Evolutionary conservation across 2,797 vertebrate species (phyloP).

Genomic region (Lutjanus campechanus): DNA sequence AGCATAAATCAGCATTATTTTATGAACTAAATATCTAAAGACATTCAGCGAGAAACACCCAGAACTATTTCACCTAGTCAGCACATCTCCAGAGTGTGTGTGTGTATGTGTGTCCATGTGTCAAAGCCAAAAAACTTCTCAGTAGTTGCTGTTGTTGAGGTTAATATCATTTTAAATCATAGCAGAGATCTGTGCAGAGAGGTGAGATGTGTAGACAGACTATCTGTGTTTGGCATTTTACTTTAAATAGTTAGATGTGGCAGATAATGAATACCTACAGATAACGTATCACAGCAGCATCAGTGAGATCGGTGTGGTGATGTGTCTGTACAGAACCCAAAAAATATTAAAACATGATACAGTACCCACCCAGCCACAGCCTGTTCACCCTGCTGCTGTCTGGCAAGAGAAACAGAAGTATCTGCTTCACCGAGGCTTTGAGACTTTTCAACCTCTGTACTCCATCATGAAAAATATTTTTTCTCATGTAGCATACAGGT

Average conservation of each 20-base stretch:
- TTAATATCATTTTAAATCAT: conserved; percentile 19
- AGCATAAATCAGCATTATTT: conserved; percentile 65
- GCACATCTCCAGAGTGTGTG: conserved; percentile 17
- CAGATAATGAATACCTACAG: conserved; percentile 3
- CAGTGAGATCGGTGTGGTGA: background rate
- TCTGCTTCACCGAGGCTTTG: too few relatives aligned
- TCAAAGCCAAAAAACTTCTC: background rate
- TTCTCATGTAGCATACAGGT: too few relatives aligned
- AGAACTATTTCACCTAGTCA: conserved; percentile 39
- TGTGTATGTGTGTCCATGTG: background rate
- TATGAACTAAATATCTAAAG: conserved; percentile 67
- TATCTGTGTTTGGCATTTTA: conserved; percentile 16
- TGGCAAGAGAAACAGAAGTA: too few relatives aligned
- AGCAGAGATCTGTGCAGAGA: background rate
- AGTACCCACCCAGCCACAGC: too few relatives aligned
- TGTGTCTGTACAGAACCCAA: too few relatives aligned
- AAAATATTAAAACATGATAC: too few relatives aligned
- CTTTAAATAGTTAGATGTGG: conserved; percentile 13
- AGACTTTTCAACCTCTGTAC: too few relatives aligned
- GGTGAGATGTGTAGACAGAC: conserved; percentile 9
- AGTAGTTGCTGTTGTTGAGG: background rate
- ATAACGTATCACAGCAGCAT: conserved; percentile 2
- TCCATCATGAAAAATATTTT: too few relatives aligned
- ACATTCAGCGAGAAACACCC: conserved; percentile 75
- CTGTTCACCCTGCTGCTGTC: too few relatives aligned